Evolutionary conservation across 2,113 vertebrate genomes (phyloP).

Genomic region (Notarius lentiginosus): DNA sequence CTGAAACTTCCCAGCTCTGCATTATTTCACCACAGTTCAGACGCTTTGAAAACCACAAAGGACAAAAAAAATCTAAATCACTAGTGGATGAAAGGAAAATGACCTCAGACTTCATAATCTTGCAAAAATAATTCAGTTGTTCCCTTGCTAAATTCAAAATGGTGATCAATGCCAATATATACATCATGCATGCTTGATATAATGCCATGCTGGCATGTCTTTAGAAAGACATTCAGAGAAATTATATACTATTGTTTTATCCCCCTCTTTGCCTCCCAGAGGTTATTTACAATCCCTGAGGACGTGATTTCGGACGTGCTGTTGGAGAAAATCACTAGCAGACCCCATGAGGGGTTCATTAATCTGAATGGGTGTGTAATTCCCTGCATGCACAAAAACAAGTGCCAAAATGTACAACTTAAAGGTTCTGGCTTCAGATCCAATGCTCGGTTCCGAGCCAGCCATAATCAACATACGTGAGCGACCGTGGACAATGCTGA

Average conservation of each 20-base stretch:
- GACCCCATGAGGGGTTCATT: slow-evolving; percentile 69
- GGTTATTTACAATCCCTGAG: slow-evolving; percentile 68
- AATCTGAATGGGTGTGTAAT: slow-evolving; percentile 66
- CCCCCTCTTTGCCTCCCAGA: slow-evolving; percentile 60
- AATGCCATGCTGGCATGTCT: slow-evolving; percentile 66
- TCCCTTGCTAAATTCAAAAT: slow-evolving; percentile 59
- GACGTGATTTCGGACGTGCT: slow-evolving; percentile 67
- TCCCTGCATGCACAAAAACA: slow-evolving; percentile 65
- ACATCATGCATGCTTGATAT: slow-evolving; percentile 67
- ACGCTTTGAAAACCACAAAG: slow-evolving; percentile 50
- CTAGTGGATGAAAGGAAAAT: slow-evolving; percentile 64
- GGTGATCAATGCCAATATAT: slow-evolving; percentile 67
- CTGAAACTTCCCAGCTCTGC: slow-evolving; percentile 58
- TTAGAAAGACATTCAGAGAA: slow-evolving; percentile 67
- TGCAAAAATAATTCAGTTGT: slow-evolving; percentile 69
- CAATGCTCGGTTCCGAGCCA: slow-evolving; percentile 57
- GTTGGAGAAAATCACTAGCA: slow-evolving; percentile 75
- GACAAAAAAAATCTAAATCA: slow-evolving; percentile 56
- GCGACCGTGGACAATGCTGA: slow-evolving; percentile 65
- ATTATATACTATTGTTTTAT: slow-evolving; percentile 65
- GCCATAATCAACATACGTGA: slow-evolving; percentile 49
- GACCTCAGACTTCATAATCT: slow-evolving; percentile 69
- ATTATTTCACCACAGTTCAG: slow-evolving; percentile 68
- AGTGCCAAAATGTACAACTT: slow-evolving; percentile 59
- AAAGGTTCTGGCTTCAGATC: slow-evolving; percentile 50